A percentile compares a stretch with the other conserved stretches of the same genome.
These are phyloP conservation scores for Ylistrum balloti DNA, from an alignment of 1,140 invertebrate species.

Conservation along the genomic window DNA sequence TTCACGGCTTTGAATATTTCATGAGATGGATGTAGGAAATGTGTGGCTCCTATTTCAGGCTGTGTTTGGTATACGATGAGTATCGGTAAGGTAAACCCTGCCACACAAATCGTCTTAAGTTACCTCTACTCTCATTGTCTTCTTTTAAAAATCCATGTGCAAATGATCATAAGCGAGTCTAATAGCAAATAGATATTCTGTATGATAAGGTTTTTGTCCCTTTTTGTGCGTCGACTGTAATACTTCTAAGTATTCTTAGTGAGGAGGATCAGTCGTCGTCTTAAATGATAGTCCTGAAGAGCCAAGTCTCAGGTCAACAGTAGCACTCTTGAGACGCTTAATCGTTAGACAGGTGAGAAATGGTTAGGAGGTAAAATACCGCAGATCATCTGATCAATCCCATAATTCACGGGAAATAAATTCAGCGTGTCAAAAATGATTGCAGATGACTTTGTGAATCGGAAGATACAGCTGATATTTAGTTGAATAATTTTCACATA, in stretches of 20 bases:
- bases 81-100: neutral
- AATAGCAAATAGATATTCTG: slow-evolving; percentile 7
- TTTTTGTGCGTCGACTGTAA: neutral
- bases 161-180: slow-evolving; percentile 17
- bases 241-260: neutral
- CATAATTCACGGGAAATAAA: neutral
- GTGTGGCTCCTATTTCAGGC: neutral
- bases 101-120: neutral
- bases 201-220: neutral
- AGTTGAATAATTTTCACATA: slow-evolving; percentile 35
- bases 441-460: neutral
- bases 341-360: neutral
- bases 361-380: neutral
- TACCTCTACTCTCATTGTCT: neutral
- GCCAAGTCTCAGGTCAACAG: neutral
- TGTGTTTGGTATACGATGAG: neutral
- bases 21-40: slow-evolving; percentile 48
- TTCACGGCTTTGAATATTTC: slow-evolving; percentile 53
- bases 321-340: neutral
- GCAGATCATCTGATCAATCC: neutral
- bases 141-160: neutral
- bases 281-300: neutral
- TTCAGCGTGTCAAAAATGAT: slow-evolving; percentile 38
- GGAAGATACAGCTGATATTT: neutral
- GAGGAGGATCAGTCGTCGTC: neutral